A percentile compares a stretch with the other conserved stretches of the same genome.
These are phyloP conservation scores for Ostrea denselamellosa DNA, from an alignment of 1,140 invertebrate genomes.

Conservation along the genomic window DNA sequence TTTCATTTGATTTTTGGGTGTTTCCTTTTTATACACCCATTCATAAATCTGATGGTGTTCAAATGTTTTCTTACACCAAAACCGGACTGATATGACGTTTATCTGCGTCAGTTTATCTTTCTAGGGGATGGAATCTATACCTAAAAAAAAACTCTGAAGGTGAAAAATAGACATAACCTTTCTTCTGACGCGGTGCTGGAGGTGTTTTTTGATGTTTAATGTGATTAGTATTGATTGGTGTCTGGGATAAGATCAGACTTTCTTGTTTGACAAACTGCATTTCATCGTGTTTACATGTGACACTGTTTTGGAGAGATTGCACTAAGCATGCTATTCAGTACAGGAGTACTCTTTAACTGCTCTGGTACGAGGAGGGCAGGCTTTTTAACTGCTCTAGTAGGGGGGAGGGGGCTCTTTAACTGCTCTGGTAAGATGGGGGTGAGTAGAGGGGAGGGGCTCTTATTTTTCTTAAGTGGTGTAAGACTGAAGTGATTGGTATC, in stretches of 20 bases:
- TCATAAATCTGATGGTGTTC: neutral
- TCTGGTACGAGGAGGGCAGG: no score
- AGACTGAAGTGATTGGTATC: no score
- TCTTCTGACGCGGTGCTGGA: neutral
- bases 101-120: neutral
- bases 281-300: neutral
- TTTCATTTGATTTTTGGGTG: neutral
- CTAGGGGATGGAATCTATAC: neutral
- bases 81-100: neutral
- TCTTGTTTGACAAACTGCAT: neutral
- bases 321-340: no score
- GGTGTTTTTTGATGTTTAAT: neutral
- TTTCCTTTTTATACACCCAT: neutral
- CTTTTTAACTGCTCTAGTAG: no score
- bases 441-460: no score
- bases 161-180: neutral
- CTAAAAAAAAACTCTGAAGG: neutral
- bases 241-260: neutral
- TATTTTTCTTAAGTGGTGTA: no score
- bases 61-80: neutral
- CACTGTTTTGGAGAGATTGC: no score
- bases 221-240: neutral
- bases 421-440: no score
- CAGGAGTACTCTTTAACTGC: no score
- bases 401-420: no score